phyloP scores from a whole-genome alignment of 2,113 vertebrate genomes.

The Macquaria ambigua region DNA sequence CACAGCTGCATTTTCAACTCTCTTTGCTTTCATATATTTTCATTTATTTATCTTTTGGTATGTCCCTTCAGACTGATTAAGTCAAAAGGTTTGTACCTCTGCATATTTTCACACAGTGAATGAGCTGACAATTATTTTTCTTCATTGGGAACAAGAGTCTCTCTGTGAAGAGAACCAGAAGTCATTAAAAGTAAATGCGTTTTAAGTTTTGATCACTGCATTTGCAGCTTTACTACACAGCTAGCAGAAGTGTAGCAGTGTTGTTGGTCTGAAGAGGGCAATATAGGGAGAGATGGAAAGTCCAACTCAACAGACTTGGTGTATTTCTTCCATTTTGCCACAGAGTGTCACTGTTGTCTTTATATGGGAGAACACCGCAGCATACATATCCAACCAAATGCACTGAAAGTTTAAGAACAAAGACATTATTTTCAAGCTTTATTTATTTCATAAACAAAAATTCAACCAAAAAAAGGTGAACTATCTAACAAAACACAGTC shows the following conservation, averaged over 20 bases:
- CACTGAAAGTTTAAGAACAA: neutral
- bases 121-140: neutral
- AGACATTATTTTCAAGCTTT: conserved; percentile 60
- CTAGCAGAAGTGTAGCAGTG: neutral
- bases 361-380: neutral
- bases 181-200: neutral
- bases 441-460: conserved; percentile 73
- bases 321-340: conserved; percentile 44
- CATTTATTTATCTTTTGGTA: too few species aligned
- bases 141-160: neutral
- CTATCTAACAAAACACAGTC: conserved; percentile 60
- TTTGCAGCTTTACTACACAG: neutral
- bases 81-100: neutral
- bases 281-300: neutral
- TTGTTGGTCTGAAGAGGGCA: conserved; percentile 1
- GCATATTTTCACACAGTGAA: neutral
- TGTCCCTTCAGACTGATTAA: too few species aligned
- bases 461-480: conserved; percentile 56
- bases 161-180: neutral
- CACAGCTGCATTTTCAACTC: too few species aligned
- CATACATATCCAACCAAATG: neutral
- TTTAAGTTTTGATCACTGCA: neutral
- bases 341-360: conserved; percentile 48
- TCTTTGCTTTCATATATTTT: too few species aligned
- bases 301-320: neutral